phyloP scores from a whole-genome alignment of 2,888 invertebrate genomes.

The Agrilus mali region DNA sequence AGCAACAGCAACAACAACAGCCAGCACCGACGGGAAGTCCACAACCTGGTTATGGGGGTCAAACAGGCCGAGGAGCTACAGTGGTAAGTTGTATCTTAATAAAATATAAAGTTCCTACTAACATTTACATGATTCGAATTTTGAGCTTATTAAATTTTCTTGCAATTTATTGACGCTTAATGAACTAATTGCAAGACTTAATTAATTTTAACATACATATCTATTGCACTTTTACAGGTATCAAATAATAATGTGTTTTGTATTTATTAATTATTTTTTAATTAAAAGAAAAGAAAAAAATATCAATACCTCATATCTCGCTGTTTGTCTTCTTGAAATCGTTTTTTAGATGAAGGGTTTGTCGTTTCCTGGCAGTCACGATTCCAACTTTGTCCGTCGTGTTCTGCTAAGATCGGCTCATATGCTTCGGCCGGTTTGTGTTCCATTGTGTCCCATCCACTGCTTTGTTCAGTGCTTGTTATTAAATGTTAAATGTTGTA shows the following conservation, averaged over 20 bases:
- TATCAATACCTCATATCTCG: background rate
- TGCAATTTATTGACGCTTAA: background rate
- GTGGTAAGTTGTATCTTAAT: slow-evolving; percentile 53
- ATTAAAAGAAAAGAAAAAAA: no score
- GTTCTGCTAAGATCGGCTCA: slow-evolving; percentile 94
- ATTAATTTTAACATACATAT: background rate
- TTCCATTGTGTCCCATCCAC: slow-evolving; percentile 19
- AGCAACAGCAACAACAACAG: no score
- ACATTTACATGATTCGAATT: background rate
- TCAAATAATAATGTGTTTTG: no score
- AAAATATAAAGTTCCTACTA: background rate
- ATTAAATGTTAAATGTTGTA: slow-evolving; percentile 11
- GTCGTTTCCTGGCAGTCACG: slow-evolving; percentile 92
- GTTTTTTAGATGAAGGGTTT: slow-evolving; percentile 80
- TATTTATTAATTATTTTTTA: no score
- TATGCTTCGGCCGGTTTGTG: slow-evolving; percentile 92
- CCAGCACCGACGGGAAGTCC: slow-evolving; percentile 47
- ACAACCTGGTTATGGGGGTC: slow-evolving; percentile 58
- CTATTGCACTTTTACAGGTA: no score
- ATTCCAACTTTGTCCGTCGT: slow-evolving; percentile 89
- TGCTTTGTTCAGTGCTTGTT: slow-evolving; percentile 21
- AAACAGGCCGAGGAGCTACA: slow-evolving; percentile 76
- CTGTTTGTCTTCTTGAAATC: slow-evolving; percentile 9
- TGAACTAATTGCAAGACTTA: background rate
- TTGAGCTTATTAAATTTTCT: background rate